These are phyloP conservation scores for Embiotoca jacksoni DNA, from an alignment of 2,113 vertebrate species.

Conservation along the genomic window DNA sequence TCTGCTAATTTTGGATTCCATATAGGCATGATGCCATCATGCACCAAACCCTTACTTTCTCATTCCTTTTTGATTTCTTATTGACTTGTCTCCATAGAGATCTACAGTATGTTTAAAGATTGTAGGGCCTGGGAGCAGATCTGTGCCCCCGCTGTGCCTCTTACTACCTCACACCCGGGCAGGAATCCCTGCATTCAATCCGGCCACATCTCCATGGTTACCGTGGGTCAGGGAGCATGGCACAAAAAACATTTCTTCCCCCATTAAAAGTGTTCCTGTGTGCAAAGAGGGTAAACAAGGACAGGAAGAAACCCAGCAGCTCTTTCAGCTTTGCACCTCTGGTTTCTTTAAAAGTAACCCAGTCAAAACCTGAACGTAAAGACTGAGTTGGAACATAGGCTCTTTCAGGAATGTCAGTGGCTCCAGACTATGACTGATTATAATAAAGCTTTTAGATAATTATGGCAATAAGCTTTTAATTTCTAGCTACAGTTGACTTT, in stretches of 20 bases:
- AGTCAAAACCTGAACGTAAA: background rate
- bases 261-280: constrained; percentile 59
- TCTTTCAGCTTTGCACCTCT: constrained; percentile 40
- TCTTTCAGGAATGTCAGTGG: background rate
- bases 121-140: constrained; percentile 43
- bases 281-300: constrained; percentile 37
- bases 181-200: constrained; percentile 57
- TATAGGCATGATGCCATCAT: background rate
- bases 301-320: constrained; percentile 36
- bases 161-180: constrained; percentile 41
- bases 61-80: background rate
- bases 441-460: constrained; percentile 24
- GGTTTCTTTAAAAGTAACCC: constrained; percentile 16
- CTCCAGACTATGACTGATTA: constrained; percentile 34
- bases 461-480: constrained; percentile 58
- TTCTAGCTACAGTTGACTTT: constrained; percentile 30
- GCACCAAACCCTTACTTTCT: background rate
- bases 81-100: constrained; percentile 51
- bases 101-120: constrained; percentile 47
- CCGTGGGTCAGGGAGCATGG: constrained; percentile 56
- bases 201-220: constrained; percentile 67
- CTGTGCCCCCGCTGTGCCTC: constrained; percentile 58
- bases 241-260: constrained; percentile 48
- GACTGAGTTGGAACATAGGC: constrained; percentile 11
- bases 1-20: no score